Conservation (phyloP, 2,888 invertebrate species). For the Anodontia alba region DNA sequence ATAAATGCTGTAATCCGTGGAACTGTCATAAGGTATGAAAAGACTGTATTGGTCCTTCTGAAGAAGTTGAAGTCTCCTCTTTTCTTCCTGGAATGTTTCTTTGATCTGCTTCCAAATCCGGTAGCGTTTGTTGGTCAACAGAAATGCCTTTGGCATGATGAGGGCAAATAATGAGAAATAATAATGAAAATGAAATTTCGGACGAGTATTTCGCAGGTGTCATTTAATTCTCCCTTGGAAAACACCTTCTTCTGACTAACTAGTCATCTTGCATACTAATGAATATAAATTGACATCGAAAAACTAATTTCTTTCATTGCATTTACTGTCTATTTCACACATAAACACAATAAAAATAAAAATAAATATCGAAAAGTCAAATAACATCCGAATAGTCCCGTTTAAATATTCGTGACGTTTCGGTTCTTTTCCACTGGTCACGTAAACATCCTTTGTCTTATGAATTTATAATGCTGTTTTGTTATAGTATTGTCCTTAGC, state of each 20-base stretch:
- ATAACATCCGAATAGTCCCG: too few relatives aligned
- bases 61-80: conserved; percentile 45
- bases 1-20: conserved; percentile 57
- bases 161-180: not conserved
- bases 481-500: not conserved
- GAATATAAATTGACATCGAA: too few relatives aligned
- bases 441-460: too few relatives aligned
- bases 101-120: conserved; percentile 63
- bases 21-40: conserved; percentile 13
- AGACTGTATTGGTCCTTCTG: conserved; percentile 39
- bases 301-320: too few relatives aligned
- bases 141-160: conserved; percentile 69
- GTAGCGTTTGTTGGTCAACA: conserved; percentile 69
- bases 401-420: too few relatives aligned
- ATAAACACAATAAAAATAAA: too few relatives aligned
- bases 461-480: not conserved
- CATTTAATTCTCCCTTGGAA: not conserved
- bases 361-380: too few relatives aligned
- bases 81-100: conserved; percentile 50
- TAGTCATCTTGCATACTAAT: too few relatives aligned
- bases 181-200: conserved; percentile 5
- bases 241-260: not conserved
- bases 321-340: too few relatives aligned
- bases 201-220: not conserved
- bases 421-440: not conserved